Evolutionary conservation across 2,888 invertebrate genomes (phyloP).

Genomic region (Dicyrtoma fusca): DNA sequence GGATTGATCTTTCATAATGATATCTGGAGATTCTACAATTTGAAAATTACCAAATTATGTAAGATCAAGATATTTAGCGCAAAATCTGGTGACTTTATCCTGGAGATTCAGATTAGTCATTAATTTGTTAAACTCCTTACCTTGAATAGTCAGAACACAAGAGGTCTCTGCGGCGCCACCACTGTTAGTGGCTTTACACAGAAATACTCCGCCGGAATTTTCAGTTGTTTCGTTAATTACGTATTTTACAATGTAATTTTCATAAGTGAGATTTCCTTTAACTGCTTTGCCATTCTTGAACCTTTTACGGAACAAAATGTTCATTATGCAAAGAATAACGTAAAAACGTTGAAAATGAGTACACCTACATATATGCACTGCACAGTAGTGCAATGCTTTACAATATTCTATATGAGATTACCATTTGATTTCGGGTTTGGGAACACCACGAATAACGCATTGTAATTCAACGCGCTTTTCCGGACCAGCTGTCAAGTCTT

Average conservation of each 20-base stretch:
- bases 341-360: too few species aligned
- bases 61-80: too few species aligned
- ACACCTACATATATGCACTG: constrained; percentile 30
- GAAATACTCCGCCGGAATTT: constrained; percentile 69
- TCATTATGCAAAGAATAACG: background rate
- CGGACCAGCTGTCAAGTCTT: constrained; percentile 68
- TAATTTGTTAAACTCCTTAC: constrained; percentile 55
- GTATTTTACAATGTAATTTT: constrained; percentile 72
- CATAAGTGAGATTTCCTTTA: constrained; percentile 67
- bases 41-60: too few species aligned
- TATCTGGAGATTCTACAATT: constrained; percentile 66
- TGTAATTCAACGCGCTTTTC: constrained; percentile 71
- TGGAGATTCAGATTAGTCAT: constrained; percentile 19
- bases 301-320: too few species aligned
- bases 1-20: constrained; percentile 67
- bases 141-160: constrained; percentile 69
- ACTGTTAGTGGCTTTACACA: constrained; percentile 70
- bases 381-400: too few species aligned
- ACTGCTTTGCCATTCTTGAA: constrained; percentile 69
- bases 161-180: constrained; percentile 70
- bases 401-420: too few species aligned
- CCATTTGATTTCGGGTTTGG: constrained; percentile 77
- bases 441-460: constrained; percentile 76
- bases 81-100: too few species aligned
- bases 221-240: constrained; percentile 65